phyloP scores from a whole-genome alignment of 2,113 vertebrate genomes.

The Ivindomyrus marchei region DNA sequence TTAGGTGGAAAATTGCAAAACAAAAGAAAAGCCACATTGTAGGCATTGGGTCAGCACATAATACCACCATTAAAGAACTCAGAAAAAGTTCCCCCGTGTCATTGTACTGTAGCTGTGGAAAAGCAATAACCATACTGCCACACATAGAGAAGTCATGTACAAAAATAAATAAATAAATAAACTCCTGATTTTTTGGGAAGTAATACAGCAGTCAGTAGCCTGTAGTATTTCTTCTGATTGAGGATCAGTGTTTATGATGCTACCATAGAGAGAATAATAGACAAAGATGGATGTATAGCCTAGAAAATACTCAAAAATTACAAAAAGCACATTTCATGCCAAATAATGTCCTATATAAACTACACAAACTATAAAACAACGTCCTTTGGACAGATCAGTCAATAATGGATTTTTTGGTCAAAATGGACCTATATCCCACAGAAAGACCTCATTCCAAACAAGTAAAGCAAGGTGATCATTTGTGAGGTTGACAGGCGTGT shows the following conservation, averaged over 20 bases:
- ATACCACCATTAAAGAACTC: not conserved
- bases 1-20: not conserved
- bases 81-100: not conserved
- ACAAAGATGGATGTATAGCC: not conserved
- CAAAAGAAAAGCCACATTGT: not conserved
- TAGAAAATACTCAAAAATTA: not conserved
- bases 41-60: not conserved
- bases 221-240: not conserved
- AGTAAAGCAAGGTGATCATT: not conserved
- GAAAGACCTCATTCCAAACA: not conserved
- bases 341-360: too few species aligned
- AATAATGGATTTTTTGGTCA: not conserved
- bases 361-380: not conserved
- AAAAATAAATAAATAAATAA: not conserved
- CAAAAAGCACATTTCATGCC: not conserved
- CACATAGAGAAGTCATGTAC: not conserved
- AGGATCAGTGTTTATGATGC: not conserved
- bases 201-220: too few species aligned
- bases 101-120: not conserved
- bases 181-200: too few species aligned
- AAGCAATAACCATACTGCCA: not conserved
- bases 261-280: not conserved
- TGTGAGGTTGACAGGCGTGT: not conserved
- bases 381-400: not conserved
- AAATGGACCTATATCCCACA: not conserved